Base-by-base conservation (phyloP, 2,797 vertebrate species). In the Pseudocheirus occidentalis region DNA sequence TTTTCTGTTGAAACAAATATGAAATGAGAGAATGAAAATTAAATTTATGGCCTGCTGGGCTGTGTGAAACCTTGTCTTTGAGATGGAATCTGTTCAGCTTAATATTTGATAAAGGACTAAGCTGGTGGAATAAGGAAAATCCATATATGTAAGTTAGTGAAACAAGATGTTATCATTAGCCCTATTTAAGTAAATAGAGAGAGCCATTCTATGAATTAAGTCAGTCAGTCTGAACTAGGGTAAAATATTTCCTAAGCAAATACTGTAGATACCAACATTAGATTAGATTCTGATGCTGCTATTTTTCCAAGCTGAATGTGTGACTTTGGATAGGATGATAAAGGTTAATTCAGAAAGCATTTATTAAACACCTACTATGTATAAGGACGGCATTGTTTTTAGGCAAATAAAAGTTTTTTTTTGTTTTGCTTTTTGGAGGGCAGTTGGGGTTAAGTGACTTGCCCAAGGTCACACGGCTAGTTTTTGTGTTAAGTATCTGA, bases 1-100 rank as follows among this genome's bases (percentile, higher is more conserved):
- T 97, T 98, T 94, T 90, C 14, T 6, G 55, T 1, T 57, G 21
- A 96, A 97, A 95, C 57, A 97, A 95, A 97, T 91, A 92, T 21
- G 57, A 93, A 40, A 1, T 73, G 52, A 91, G 95, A 95, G 81
- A 96, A 21, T 96, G 91, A 87, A 98, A 97, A 94, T 92, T 93
- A 94, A 94, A 92, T 96, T 94, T 97, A 34, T 59, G 62, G 46
- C 16, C 55, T 46, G 90, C 91, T 50, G 91, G 54, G 52, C 46
- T 62, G 2, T 94, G 55, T 92, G 93, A 50, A 96, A 29, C 66
- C 34, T 7, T 94, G 4, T 90, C 93, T 97, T 97, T 93, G 95
- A 94, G 92, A 92, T 91, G 97, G 94, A 89, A n/a, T 93, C 40
- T 34, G 34, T 81, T 92, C 27, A n/a, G 6, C 91, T 55, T 93